A percentile compares a stretch with the other conserved stretches of the same genome.
phyloP scores from a whole-genome alignment of 1,140 invertebrate species.

The Frieseomelitta varia region DNA sequence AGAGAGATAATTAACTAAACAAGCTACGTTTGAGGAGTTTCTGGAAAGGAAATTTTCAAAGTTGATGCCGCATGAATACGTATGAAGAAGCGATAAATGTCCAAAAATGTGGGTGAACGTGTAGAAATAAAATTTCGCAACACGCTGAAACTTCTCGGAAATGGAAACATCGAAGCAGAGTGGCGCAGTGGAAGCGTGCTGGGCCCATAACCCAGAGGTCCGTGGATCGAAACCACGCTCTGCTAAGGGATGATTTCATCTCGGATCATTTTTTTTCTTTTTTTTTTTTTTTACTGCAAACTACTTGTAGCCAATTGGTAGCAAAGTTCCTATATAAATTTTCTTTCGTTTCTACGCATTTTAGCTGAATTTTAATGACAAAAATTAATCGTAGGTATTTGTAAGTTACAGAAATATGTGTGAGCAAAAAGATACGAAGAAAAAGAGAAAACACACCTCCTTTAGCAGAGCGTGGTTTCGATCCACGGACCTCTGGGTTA shows the following conservation, averaged over 20 bases:
- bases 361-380: background rate
- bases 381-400: background rate
- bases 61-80: background rate
- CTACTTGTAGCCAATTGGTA: too few species aligned
- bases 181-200: conserved; percentile 99
- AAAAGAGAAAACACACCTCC: background rate
- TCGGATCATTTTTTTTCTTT: background rate
- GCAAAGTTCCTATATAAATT: background rate
- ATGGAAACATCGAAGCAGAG: conserved; percentile 86
- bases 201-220: conserved; percentile 99
- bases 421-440: background rate
- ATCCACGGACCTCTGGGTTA: conserved; percentile 99
- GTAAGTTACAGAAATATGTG: background rate
- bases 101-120: accelerated
- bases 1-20: background rate
- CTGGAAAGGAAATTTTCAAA: background rate
- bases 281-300: background rate
- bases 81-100: background rate
- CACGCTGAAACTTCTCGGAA: background rate
- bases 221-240: conserved; percentile 97
- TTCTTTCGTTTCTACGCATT: background rate
- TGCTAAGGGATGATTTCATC: conserved; percentile 80
- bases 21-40: background rate
- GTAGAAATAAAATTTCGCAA: background rate
- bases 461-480: conserved; percentile 94